These are phyloP conservation scores for Entelurus aequoreus DNA, from an alignment of 2,113 vertebrate genomes.

Conservation along the genomic window DNA sequence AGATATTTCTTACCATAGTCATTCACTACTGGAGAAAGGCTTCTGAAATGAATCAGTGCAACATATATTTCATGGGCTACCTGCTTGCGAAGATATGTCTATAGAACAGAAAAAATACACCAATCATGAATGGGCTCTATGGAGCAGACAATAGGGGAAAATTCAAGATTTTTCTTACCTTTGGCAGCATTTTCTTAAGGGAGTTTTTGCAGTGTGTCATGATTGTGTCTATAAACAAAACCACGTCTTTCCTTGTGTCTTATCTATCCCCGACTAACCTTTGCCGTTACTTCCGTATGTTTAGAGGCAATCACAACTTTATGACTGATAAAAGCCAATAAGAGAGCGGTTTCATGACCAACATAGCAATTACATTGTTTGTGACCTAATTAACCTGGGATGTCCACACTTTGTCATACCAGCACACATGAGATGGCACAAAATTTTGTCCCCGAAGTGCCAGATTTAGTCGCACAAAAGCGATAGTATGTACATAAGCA, in stretches of 20 bases:
- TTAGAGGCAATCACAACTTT: constrained; percentile 15
- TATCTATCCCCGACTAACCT: not conserved
- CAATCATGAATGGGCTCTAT: too few species aligned
- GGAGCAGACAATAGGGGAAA: too few species aligned
- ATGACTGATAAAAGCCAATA: constrained; percentile 18
- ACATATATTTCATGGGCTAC: constrained; percentile 78
- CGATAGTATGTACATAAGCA: too few species aligned
- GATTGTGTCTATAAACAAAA: constrained; percentile 2
- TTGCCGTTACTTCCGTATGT: not conserved
- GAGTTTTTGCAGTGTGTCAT: constrained; percentile 67
- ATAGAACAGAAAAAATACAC: constrained; percentile 31
- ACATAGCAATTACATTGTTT: constrained; percentile 10
- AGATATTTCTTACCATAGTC: constrained; percentile 74
- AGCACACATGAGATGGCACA: too few species aligned
- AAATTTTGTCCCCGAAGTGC: too few species aligned
- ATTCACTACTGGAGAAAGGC: constrained; percentile 82
- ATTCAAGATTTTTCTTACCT: constrained; percentile 68
- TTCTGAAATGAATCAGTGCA: constrained; percentile 78
- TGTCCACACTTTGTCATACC: too few species aligned
- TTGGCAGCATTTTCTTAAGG: constrained; percentile 84
- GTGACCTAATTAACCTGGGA: not conserved
- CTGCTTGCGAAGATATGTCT: constrained; percentile 81
- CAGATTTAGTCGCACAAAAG: too few species aligned
- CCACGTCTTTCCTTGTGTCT: not conserved
- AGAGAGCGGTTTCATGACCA: constrained; percentile 9